A percentile compares a stretch with the other conserved stretches of the same genome.
phyloP scores from a whole-genome alignment of 2,797 vertebrate species.

The Cuculus canorus region DNA sequence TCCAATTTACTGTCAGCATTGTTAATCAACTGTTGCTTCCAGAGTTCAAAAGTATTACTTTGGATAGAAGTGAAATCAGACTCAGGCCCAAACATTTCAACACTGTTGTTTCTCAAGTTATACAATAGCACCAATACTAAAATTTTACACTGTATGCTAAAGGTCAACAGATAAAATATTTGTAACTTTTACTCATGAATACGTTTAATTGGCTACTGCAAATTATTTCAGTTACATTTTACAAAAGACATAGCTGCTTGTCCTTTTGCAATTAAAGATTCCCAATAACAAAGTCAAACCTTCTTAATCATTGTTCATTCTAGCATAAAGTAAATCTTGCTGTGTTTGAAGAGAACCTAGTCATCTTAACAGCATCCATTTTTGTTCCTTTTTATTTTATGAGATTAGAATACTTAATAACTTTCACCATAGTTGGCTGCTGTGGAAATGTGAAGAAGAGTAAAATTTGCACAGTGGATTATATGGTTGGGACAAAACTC shows the following conservation, averaged over 20 bases:
- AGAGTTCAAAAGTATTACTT: not conserved
- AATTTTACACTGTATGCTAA: not conserved
- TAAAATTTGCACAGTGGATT: slow-evolving; percentile 14
- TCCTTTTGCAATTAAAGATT: slow-evolving; percentile 68
- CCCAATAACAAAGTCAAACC: slow-evolving; percentile 65
- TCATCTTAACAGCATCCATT: slow-evolving; percentile 36
- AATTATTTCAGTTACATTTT: slow-evolving; percentile 60
- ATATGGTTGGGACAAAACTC: not conserved
- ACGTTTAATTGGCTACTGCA: slow-evolving; percentile 62
- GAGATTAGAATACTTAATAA: slow-evolving; percentile 50
- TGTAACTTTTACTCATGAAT: slow-evolving; percentile 62
- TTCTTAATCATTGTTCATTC: slow-evolving; percentile 68
- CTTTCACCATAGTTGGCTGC: slow-evolving; percentile 22
- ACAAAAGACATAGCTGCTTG: slow-evolving; percentile 49
- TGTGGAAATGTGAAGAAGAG: not conserved
- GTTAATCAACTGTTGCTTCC: not conserved
- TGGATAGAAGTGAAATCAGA: not conserved
- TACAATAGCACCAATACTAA: not conserved
- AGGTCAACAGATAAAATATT: slow-evolving; percentile 50
- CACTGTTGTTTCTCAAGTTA: not conserved
- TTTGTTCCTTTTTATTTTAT: slow-evolving; percentile 32
- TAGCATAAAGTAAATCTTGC: slow-evolving; percentile 67
- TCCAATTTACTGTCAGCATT: not conserved
- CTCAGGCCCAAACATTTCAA: not conserved
- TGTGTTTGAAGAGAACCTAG: slow-evolving; percentile 62